Evolutionary conservation across 2,113 vertebrate genomes (phyloP).

Genomic region (Porphyrio hochstetteri): DNA sequence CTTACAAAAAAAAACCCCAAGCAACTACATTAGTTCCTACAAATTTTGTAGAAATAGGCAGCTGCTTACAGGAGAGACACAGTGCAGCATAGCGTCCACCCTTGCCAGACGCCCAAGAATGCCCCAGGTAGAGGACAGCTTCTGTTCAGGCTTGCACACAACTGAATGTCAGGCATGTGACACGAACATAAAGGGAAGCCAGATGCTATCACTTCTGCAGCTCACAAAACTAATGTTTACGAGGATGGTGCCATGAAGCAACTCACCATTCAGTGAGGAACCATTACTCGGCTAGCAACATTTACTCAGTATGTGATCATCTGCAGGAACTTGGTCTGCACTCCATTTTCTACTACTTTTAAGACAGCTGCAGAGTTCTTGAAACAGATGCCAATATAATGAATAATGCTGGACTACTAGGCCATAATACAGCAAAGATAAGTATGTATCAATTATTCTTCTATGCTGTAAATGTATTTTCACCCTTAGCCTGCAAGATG

Average conservation of each 20-base stretch:
- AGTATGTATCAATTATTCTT: background rate
- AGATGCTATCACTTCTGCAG: slow-evolving; percentile 36
- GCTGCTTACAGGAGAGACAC: background rate
- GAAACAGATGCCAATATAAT: background rate
- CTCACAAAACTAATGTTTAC: background rate
- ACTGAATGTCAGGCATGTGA: background rate
- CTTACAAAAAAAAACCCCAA: background rate
- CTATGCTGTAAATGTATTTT: background rate
- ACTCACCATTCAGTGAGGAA: background rate
- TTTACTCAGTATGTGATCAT: background rate
- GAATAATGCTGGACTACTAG: background rate
- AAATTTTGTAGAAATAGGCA: background rate
- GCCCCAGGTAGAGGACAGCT: background rate
- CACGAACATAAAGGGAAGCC: background rate
- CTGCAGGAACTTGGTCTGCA: background rate
- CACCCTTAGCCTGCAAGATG: background rate
- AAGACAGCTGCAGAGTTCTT: background rate
- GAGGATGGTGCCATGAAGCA: background rate
- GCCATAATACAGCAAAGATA: background rate
- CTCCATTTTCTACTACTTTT: background rate
- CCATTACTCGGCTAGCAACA: background rate
- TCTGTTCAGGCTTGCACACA: slow-evolving; percentile 36
- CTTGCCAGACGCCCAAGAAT: background rate
- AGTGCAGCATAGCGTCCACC: background rate
- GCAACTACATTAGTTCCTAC: background rate